Conservation (phyloP, 92 coral and sea anemone species). For the Phenganax subtilis region DNA sequence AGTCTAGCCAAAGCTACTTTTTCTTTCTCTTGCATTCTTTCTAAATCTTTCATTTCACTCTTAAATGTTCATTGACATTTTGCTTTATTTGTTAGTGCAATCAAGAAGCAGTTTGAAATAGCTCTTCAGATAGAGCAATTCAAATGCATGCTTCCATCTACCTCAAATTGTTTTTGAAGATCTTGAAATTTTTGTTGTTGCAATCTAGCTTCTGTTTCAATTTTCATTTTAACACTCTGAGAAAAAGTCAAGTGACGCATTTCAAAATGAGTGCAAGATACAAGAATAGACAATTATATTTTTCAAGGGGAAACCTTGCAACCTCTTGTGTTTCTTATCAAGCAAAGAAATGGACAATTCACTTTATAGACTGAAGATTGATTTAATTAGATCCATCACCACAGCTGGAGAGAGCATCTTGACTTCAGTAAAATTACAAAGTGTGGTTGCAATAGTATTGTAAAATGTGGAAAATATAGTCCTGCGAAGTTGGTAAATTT, state of each 20-base stretch:
- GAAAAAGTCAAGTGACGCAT: neutral
- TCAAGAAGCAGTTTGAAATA: neutral
- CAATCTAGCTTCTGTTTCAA: constrained; percentile 20
- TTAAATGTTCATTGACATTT: constrained; percentile 9
- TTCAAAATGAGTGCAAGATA: neutral
- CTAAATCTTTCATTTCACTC: constrained; percentile 68
- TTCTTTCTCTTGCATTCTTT: constrained; percentile 63
- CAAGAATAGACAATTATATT: neutral
- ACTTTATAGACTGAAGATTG: no score
- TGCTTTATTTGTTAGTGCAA: neutral
- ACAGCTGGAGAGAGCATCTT: no score
- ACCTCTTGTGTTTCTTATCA: no score
- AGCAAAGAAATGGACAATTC: no score
- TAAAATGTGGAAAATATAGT: no score
- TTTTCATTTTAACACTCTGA: constrained; percentile 15
- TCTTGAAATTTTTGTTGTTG: constrained; percentile 1
- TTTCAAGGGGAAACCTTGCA: neutral
- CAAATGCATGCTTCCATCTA: neutral
- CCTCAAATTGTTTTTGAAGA: constrained; percentile 30
- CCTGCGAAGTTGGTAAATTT: no score
- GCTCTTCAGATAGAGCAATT: neutral
- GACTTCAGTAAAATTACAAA: no score
- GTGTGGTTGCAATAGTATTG: no score
- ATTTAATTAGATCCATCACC: no score
- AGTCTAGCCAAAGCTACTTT: constrained; percentile 53